Evolutionary conservation across 2,113 vertebrate species (phyloP).

Genomic region (Pteruthius melanotis): DNA sequence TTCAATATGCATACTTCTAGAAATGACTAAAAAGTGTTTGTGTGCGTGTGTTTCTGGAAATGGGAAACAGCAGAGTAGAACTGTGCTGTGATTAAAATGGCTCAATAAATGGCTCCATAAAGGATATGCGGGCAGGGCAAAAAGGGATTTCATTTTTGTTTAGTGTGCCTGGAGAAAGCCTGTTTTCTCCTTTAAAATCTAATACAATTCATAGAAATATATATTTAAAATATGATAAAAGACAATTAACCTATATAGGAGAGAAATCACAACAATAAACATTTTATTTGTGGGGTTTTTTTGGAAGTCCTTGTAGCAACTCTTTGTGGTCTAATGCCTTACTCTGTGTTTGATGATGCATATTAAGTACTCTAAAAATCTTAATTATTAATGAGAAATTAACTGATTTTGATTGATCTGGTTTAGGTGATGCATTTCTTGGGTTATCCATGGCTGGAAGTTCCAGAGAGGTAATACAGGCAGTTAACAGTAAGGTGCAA

Average conservation of each 20-base stretch:
- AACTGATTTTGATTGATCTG: background rate
- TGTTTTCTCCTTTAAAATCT: background rate
- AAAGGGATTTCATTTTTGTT: background rate
- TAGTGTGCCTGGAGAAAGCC: background rate
- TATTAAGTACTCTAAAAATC: background rate
- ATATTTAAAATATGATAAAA: constrained; percentile 28
- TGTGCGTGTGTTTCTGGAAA: background rate
- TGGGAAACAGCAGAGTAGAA: background rate
- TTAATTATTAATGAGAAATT: background rate
- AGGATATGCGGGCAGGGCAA: background rate
- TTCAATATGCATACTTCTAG: background rate
- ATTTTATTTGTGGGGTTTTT: background rate
- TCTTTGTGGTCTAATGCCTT: background rate
- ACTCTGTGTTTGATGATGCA: background rate
- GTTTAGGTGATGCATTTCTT: background rate
- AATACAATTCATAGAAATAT: background rate
- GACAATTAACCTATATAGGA: background rate
- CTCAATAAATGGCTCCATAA: background rate
- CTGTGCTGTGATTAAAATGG: background rate
- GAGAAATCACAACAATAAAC: background rate
- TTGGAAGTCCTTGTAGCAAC: background rate
- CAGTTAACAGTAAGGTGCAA: too few species aligned
- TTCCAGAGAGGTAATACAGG: background rate
- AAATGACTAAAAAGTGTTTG: background rate
- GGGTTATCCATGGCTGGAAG: background rate